A percentile compares a stretch with the other conserved stretches of the same genome.
Conservation (phyloP, 2,797 vertebrate genomes). For the Anableps anableps region DNA sequence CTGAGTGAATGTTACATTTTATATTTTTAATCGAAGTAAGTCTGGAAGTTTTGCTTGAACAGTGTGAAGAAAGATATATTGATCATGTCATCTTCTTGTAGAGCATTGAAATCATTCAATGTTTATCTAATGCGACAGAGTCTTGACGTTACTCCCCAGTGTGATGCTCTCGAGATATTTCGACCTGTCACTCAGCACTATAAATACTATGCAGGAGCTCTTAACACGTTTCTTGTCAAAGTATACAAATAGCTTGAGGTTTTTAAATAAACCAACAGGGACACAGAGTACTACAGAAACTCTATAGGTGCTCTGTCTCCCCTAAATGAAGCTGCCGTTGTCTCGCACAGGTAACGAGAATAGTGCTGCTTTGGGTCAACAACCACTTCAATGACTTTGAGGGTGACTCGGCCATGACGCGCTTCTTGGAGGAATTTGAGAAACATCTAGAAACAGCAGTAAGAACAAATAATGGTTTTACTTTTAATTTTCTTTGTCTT, state of each 20-base stretch:
- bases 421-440: conserved; percentile 95
- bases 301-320: background rate
- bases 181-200: conserved; percentile 14
- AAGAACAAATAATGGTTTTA: conserved; percentile 51
- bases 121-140: background rate
- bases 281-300: background rate
- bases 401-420: conserved; percentile 94
- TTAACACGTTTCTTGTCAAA: background rate
- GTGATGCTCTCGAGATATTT: background rate
- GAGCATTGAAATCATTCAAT: background rate
- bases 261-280: background rate
- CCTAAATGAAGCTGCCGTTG: conserved; percentile 20
- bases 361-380: conserved; percentile 97
- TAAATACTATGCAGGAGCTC: background rate
- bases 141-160: background rate
- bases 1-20: background rate
- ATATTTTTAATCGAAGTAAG: background rate
- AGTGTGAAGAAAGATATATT: background rate
- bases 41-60: background rate
- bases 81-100: background rate
- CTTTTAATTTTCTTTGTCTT: background rate
- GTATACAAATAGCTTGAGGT: background rate
- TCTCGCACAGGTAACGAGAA: conserved; percentile 89
- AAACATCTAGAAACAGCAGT: conserved; percentile 90
- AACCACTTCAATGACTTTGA: conserved; percentile 99